These are phyloP conservation scores for Trichogramma dendrolimi DNA, from an alignment of 2,888 invertebrate genomes.

Conservation along the genomic window DNA sequence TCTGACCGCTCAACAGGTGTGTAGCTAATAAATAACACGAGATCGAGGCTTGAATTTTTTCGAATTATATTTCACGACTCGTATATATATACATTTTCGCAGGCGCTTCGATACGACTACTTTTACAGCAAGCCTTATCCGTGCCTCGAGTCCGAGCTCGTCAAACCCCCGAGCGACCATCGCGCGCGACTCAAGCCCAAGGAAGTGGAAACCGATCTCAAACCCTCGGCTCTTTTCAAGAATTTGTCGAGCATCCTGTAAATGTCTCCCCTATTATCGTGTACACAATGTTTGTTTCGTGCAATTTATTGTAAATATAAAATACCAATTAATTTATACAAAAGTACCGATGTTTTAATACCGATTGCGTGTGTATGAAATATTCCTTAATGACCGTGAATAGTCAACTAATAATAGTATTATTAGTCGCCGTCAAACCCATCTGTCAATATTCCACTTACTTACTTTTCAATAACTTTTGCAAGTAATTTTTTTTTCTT, in stretches of 20 bases:
- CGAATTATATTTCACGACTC: slow-evolving; percentile 17
- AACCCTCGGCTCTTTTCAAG: slow-evolving; percentile 41
- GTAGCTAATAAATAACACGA: background rate
- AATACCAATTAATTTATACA: no score
- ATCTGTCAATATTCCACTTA: no score
- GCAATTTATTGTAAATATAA: no score
- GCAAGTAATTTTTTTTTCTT: no score
- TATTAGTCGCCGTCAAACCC: no score
- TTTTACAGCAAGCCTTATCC: slow-evolving; percentile 68
- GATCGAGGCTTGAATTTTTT: slow-evolving; percentile 11
- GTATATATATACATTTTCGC: slow-evolving; percentile 39
- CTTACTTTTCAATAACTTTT: no score
- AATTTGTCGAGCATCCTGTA: slow-evolving; percentile 35
- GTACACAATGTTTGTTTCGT: no score
- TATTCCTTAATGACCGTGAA: no score
- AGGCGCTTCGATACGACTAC: slow-evolving; percentile 73
- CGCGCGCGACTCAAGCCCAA: slow-evolving; percentile 42
- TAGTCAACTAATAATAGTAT: no score
- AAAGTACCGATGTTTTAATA: no score
- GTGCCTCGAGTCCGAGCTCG: slow-evolving; percentile 63
- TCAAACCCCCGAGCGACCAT: slow-evolving; percentile 57
- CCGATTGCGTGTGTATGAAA: no score
- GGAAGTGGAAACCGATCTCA: slow-evolving; percentile 40
- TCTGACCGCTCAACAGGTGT: slow-evolving; percentile 68
- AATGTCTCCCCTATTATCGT: background rate